Conservation (phyloP, 2,113 vertebrate species). For the Todiramphus chloris region DNA sequence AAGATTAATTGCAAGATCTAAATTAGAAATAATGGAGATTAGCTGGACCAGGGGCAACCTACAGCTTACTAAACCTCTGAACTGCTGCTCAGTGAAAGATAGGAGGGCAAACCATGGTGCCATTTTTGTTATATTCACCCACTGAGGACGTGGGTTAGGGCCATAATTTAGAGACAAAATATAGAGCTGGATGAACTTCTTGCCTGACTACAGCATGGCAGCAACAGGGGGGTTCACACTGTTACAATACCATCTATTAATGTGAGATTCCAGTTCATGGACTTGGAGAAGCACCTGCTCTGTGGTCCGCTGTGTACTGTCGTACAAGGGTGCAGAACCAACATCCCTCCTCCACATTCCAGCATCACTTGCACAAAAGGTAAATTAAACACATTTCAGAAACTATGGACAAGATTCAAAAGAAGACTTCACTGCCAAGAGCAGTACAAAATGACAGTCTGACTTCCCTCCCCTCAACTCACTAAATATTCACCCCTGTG, state of each 20-base stretch:
- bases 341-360: not conserved
- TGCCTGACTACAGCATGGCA: not conserved
- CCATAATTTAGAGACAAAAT: not conserved
- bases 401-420: not conserved
- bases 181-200: not conserved
- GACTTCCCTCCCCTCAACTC: not conserved
- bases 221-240: not conserved
- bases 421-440: not conserved
- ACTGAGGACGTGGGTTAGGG: not conserved
- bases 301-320: not conserved
- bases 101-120: not conserved
- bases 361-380: not conserved
- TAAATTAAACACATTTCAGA: not conserved
- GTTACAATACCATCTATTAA: not conserved
- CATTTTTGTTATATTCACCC: not conserved
- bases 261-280: not conserved
- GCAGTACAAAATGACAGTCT: not conserved
- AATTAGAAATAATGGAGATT: not conserved
- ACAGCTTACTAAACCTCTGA: not conserved
- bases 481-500: not conserved
- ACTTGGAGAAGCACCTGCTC: not conserved
- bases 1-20: not conserved
- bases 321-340: not conserved
- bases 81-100: not conserved
- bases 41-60: not conserved